Base-by-base conservation (phyloP, 2,113 vertebrate species). In the Taurulus bubalis region DNA sequence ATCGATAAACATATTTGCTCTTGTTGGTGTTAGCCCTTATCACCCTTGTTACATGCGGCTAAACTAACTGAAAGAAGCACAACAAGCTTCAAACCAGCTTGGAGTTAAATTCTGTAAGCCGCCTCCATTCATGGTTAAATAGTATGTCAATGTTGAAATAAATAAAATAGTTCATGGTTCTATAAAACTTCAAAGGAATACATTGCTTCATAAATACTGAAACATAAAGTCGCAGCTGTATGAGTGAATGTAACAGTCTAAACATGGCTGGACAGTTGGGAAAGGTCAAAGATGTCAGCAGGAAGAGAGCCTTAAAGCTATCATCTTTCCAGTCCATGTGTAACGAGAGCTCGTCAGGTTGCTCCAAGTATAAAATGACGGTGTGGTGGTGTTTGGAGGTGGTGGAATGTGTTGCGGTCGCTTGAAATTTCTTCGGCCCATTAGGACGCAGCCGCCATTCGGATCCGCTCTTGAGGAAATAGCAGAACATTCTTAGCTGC, bases 401-500 rank as follows among this genome's bases (percentile, higher is more conserved):
- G 14, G 59, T 88, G 92, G 93, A 95, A 94, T 94, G 91, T 93
- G 84, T 84, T 51, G 47, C 12, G 12, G 70, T 47, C 12, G 68
- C 47, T 80, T 36, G 51, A 24, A 51, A 69, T 40, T 9, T 16
- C 22, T n/a, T 12, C 24, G 42, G 28, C 28, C 32, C 4, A 8
- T 38, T 90, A 85, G 79, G 95, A 98, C 8, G 91, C 94, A 0
- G 93, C 95, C 2, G 95, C 93, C 6, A 96, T 95, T 74, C 94
- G 93, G 10, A 96, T 85, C 72, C 95, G 95, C 85, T 95, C 95
- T 24, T 93, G 86, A 2, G 93, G 92, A 38, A 92, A 91, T 53
- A 96, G 94, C 71, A 97, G 87, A 79, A 97, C 79, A 30, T 96
- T 98, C 92, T 98, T 98, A 3, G 98, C 97, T 2, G 98, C 98